These are phyloP conservation scores for Coecobrya sp. DNA, from an alignment of 2,888 invertebrate genomes.

Conservation along the genomic window DNA sequence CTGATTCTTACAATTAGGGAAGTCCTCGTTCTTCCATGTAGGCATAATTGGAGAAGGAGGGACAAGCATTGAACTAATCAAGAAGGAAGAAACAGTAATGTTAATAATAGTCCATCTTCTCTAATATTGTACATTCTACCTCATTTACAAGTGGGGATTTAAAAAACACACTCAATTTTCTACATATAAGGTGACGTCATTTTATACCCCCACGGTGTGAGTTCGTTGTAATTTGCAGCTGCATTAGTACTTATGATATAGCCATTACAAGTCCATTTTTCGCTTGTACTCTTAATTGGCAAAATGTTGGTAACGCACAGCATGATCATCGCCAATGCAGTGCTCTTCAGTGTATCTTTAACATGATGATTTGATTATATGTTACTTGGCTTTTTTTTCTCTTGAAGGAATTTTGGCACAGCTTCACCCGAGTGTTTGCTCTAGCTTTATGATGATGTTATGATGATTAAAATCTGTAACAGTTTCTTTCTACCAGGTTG, in stretches of 20 bases:
- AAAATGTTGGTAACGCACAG: slow-evolving; percentile 34
- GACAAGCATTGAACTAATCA: slow-evolving; percentile 12
- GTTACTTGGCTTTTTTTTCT: not conserved
- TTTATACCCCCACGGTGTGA: not conserved
- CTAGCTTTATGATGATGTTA: not conserved
- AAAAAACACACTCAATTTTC: not conserved
- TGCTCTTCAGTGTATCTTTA: not conserved
- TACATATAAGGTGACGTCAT: slow-evolving; percentile 27
- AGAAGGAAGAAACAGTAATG: slow-evolving; percentile 38
- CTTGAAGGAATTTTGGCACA: slow-evolving; percentile 7
- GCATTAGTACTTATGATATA: slow-evolving; percentile 20
- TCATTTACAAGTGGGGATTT: not conserved
- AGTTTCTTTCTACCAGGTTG: slow-evolving; percentile 30
- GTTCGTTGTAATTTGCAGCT: slow-evolving; percentile 29
- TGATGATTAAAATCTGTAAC: slow-evolving; percentile 73
- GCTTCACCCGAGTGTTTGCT: not conserved
- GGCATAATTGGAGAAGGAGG: slow-evolving; percentile 25
- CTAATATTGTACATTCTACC: not conserved
- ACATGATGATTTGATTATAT: not conserved
- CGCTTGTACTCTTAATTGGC: slow-evolving; percentile 26
- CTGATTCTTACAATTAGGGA: not conserved
- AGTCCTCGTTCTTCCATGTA: slow-evolving; percentile 21
- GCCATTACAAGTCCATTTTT: slow-evolving; percentile 32
- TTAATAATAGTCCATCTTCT: not conserved
- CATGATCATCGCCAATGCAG: not conserved